Percentiles rank a stretch among this genome's conserved stretches.
Conservation (phyloP, 1,140 invertebrate species). For the Argopecten irradians region DNA sequence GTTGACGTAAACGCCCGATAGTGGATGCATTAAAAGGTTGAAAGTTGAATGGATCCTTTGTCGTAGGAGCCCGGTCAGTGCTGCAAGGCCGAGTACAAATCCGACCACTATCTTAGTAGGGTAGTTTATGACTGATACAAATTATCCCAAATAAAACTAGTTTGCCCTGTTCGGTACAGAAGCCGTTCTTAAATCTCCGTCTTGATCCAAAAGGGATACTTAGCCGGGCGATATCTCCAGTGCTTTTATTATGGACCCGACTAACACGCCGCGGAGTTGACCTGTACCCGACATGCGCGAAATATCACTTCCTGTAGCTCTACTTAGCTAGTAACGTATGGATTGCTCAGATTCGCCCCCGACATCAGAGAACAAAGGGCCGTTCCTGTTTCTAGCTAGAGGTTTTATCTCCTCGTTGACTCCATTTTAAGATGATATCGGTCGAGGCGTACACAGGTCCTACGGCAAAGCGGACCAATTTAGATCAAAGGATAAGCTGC, state of each 20-base stretch:
- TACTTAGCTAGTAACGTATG: not conserved
- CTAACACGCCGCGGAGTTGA: not conserved
- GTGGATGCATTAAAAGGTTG: not conserved
- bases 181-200: not conserved
- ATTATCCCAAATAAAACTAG: constrained; percentile 13
- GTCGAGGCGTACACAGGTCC: constrained; percentile 7
- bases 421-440: constrained; percentile 17
- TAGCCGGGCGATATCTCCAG: not conserved
- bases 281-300: not conserved
- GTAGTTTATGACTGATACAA: not conserved
- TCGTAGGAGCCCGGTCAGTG: not conserved
- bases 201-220: constrained; percentile 22
- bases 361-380: not conserved
- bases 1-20: constrained; percentile 26
- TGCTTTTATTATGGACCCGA: not conserved
- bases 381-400: not conserved
- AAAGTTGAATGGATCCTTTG: constrained; percentile 27
- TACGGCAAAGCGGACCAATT: not conserved
- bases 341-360: not conserved
- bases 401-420: not conserved
- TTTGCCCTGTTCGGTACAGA: constrained; percentile 24
- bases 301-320: not conserved
- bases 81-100: not conserved
- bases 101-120: not conserved
- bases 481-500: constrained; percentile 7